Evolutionary conservation across 1,140 invertebrate genomes (phyloP), one percentile per base, ranked within the genome.

Genomic region (Trichonephila clavipes): DNA sequence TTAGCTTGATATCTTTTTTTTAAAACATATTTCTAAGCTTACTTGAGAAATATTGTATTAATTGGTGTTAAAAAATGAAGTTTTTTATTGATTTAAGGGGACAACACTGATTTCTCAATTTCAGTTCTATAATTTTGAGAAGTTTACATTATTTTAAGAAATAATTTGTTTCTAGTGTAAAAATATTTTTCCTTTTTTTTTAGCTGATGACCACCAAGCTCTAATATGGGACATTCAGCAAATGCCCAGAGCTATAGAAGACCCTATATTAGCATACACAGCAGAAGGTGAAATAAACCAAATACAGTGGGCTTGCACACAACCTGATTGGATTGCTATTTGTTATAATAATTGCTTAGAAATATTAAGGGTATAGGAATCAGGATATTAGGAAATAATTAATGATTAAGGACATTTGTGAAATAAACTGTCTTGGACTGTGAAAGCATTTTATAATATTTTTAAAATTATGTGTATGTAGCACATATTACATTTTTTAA

Each of bases 171-270:
- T 1, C 34, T 12, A 91, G 18, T 28, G 24, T n/a, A 44, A 66
- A 40, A 40, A 40, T 40, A 40, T 82, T 40, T 90, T 81, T 90
- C 34, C 16, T 44, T 91, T 6, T 44, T 91, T 6, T 83, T n/a
- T 21, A 97, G 94, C 91, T 90, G 99, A 99, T 96, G 99, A 99
- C 97, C 98, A 99, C 96, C 99, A 99, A 96, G 99, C 99, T n/a
- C 96, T 99, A 83, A 99, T 99, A 95, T 99, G 99, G 99, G 99
- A 99, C 96, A 99, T 99, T 95, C 98, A 99, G 96, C 98, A 99
- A 86, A 99, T 99, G 99, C 99, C 99, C 51, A 97, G 99, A 95
- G 98, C 99, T n/a, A 99, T 99, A 94, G 99, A 99, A 96, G 99
- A 99, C 97, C 99, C 99, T 28, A 99, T 99, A 95, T 97, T 99